Evolutionary conservation across 2,797 vertebrate genomes (phyloP), one percentile per base, ranked within the genome.

Genomic region (Spatula versicolor): DNA sequence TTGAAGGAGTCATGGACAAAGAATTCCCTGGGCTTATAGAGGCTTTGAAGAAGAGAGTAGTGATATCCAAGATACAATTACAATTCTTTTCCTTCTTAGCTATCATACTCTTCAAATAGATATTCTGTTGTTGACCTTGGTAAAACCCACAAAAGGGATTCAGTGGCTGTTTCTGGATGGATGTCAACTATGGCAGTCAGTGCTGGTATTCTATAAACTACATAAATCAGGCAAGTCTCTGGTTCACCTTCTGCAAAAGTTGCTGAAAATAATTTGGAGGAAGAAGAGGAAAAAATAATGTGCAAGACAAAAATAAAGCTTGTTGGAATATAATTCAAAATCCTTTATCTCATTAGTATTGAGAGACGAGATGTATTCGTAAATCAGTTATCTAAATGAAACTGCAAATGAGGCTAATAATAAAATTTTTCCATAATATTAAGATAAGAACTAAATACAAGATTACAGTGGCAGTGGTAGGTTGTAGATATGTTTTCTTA

Each of bases 311-410:
- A 52, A 84, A 77, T 78, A 60, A 76, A 90, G 11, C 60, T 92
- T 63, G 30, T 64, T 71, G 82, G 30, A 91, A 83, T 92, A 26
- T 81, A 83, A 68, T 90, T 91, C 48, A 85, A 88, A 83, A 71
- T 93, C 64, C 52, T 90, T 23, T 45, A 59, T 93, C 82, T 94
- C 55, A 67, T 96, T 96, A 83, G 39, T 54, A 43, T 50, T 76
- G 74, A 95, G 75, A 95, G 48, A 85, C 45, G 91, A 77, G 77
- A 41, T 92, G 60, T 1, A 91, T 66, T 63, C 18, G 48, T 33
- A 84, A 94, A 93, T 93, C n/a, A 62, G 37, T 84, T 95, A 92
- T 87, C 69, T 93, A 94, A 96, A 96, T 95, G 88, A 90, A 97
- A 94, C 87, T 95, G 30, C 41, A 91, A 95, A 92, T 97, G 48